Percentiles rank a stretch among this genome's conserved stretches.
Conservation (phyloP, 2,113 vertebrate species). For the Saimiri boliviensis region DNA sequence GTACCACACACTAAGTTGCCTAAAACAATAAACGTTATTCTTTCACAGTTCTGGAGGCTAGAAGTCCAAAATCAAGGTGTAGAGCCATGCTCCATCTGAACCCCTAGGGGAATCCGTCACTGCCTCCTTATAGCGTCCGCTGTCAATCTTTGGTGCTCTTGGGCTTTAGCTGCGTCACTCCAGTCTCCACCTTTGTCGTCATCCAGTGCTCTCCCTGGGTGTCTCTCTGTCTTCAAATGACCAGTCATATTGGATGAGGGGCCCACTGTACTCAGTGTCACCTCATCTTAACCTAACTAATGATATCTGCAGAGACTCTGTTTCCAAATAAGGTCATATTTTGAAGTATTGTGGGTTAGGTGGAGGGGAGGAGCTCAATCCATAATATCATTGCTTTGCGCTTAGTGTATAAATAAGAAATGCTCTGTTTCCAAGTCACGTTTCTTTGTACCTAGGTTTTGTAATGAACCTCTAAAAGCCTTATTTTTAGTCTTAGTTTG, state of each 20-base stretch:
- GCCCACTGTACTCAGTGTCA: not conserved
- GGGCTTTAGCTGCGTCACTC: not conserved
- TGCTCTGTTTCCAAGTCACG: not conserved
- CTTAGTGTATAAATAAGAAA: not conserved
- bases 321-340: not conserved
- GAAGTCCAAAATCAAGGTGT: not conserved
- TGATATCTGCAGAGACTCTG: not conserved
- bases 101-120: not conserved
- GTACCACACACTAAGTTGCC: not conserved
- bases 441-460: slow-evolving; percentile 21
- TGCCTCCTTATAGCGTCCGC: not conserved
- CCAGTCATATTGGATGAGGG: not conserved
- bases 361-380: not conserved
- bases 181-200: not conserved
- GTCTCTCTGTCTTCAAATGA: not conserved
- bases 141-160: not conserved
- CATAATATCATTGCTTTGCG: not conserved
- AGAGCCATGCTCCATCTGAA: not conserved
- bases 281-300: not conserved
- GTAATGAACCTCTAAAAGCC: not conserved
- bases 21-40: not conserved
- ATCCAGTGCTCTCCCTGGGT: not conserved
- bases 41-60: not conserved
- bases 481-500: not conserved
- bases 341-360: not conserved